These are phyloP conservation scores for Pedionomus torquatus DNA, from an alignment of 2,113 vertebrate genomes.

Conservation along the genomic window DNA sequence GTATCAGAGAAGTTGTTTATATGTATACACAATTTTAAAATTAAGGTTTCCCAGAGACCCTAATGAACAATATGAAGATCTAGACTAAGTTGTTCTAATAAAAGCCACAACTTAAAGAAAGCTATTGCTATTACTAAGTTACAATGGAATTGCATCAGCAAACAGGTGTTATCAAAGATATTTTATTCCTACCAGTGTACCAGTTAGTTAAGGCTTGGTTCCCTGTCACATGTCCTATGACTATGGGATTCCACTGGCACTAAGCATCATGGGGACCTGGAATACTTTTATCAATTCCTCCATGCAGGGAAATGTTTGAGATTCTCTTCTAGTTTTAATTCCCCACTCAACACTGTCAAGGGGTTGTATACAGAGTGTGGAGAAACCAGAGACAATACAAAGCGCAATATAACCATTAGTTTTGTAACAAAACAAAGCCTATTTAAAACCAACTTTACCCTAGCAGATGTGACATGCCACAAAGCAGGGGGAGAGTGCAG, in stretches of 20 bases:
- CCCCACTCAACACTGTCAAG: not conserved
- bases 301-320: not conserved
- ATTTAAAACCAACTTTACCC: conserved; percentile 65
- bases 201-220: not conserved
- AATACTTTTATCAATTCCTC: not conserved
- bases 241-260: not conserved
- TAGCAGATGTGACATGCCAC: conserved; percentile 25
- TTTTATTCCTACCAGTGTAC: not conserved
- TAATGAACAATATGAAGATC: not conserved
- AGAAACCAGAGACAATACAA: conserved; percentile 35
- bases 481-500: not conserved
- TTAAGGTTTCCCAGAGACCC: not conserved
- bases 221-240: not conserved
- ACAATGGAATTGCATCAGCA: not conserved
- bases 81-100: not conserved
- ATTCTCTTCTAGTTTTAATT: not conserved
- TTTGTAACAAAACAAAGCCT: conserved; percentile 56
- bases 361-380: not conserved
- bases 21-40: not conserved
- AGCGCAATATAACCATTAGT: not conserved
- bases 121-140: not conserved
- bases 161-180: not conserved
- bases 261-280: not conserved
- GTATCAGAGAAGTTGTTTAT: not conserved
- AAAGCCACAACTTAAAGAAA: not conserved